Evolutionary conservation across 30 jellyfish, hydroid and myxozoan genomes (phyloP), one percentile per base, ranked within the genome.

Genomic region (Hydra vulgaris): DNA sequence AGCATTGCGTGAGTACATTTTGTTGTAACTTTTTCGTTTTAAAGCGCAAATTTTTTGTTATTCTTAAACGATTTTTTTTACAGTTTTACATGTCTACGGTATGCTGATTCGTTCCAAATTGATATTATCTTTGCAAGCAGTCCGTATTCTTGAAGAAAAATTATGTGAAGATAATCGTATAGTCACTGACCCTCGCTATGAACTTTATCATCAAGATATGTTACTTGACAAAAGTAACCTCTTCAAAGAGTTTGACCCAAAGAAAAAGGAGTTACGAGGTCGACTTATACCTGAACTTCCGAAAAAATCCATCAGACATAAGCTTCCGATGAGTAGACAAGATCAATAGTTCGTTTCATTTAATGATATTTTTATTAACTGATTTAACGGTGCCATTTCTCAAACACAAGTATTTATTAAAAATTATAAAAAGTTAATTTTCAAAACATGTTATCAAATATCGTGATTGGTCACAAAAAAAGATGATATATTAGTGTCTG

Each of bases 141-240:
- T 92, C 12, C 89, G 93, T 71, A 74, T 86, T 27, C 74, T 92
- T 18, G 98, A 92, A 84, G 89, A 92, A 77, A 82, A 92, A 79
- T 90, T 90, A 71, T 90, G 97, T 54, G 97, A 90, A 77, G 97
- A 90, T 72, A 82, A 83, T 77, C 82, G 97, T 74, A 90, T 90
- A 21, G 84, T 90, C 17, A 90, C 97, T 12, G 95, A 80, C 26
- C 95, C 95, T 20, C 0, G 70, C 17, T 90, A 90, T 80, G 90
- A 86, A 71, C 87, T 90, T 7, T 74, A 83, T 54, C 90, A 83
- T 26, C 88, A 74, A 73, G 87, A 80, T 72, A 80, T 80, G 87
- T 25, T 80, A 52, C 85, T 80, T 7, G 87, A 80, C 71, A 80
- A 80, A 82, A 21, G 26, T 17, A 24, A 56, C 18, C 27, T 80